Percentiles rank a stretch among this genome's conserved stretches.
These are phyloP conservation scores for Loripinus fragilis DNA, from an alignment of 2,888 invertebrate species.

Conservation along the genomic window DNA sequence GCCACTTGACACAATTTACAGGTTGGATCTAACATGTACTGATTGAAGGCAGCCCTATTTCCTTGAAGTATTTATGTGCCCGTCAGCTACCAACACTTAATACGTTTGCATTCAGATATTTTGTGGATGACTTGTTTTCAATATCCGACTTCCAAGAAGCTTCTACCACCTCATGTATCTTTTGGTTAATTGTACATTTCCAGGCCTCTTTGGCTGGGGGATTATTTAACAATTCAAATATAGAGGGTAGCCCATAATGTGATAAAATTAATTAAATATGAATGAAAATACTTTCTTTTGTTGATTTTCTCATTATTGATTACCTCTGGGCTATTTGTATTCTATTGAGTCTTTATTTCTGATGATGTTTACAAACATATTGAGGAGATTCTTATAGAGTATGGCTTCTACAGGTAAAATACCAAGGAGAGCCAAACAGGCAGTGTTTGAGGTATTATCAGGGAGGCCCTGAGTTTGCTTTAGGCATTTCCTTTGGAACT, in stretches of 20 bases:
- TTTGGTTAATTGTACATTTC: no score
- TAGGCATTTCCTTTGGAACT: no score
- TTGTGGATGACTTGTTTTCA: not conserved
- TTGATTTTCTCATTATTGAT: not conserved
- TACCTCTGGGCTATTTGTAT: not conserved
- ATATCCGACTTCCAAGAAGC: not conserved
- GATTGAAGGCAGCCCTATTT: conserved; percentile 13
- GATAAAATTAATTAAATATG: no score
- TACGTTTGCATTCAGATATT: conserved; percentile 1
- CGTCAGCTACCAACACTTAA: conserved; percentile 7
- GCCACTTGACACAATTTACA: not conserved
- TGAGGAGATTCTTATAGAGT: not conserved
- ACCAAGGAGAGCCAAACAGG: not conserved
- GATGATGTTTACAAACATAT: conserved; percentile 1
- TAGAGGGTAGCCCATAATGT: not conserved
- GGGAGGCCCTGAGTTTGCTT: not conserved
- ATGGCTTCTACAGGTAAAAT: not conserved
- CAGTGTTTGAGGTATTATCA: conserved; percentile 6
- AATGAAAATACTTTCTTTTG: not conserved
- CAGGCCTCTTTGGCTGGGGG: not conserved
- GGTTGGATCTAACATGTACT: conserved; percentile 5
- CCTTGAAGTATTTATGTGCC: conserved; percentile 8
- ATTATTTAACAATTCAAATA: not conserved
- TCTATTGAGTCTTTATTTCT: not conserved
- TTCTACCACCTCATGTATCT: not conserved